These are phyloP conservation scores for Bergia puertoricense DNA, from an alignment of 92 coral and sea anemone genomes.

Conservation along the genomic window DNA sequence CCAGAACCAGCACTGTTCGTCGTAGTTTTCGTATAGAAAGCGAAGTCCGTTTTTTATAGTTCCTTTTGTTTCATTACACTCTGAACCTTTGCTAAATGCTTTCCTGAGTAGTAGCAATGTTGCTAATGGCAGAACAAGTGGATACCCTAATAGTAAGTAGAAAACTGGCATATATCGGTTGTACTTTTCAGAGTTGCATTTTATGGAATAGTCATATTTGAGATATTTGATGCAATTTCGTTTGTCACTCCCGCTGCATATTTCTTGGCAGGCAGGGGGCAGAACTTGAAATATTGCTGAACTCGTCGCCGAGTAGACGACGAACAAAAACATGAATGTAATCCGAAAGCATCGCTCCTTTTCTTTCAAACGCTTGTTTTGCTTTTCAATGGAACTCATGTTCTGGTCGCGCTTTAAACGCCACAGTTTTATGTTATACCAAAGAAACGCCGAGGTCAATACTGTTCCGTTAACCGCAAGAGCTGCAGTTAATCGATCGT, in stretches of 20 bases:
- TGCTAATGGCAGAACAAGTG: neutral
- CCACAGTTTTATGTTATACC: neutral
- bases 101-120: constrained; percentile 1
- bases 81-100: constrained; percentile 25
- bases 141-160: neutral
- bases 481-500: neutral
- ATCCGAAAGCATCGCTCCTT: neutral
- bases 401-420: neutral
- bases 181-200: constrained; percentile 56
- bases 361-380: neutral
- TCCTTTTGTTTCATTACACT: neutral
- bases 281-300: constrained; percentile 51
- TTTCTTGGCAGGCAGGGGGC: constrained; percentile 57
- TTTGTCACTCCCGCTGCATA: constrained; percentile 42
- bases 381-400: neutral
- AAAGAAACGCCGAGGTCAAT: neutral
- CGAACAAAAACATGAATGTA: constrained; percentile 52
- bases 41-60: constrained; percentile 47
- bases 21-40: constrained; percentile 64
- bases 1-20: constrained; percentile 45
- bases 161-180: constrained; percentile 29
- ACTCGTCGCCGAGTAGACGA: constrained; percentile 60
- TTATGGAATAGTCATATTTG: constrained; percentile 58
- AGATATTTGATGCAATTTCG: constrained; percentile 48
- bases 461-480: neutral